Evolutionary conservation across 2,797 vertebrate genomes (phyloP).

Genomic region (Gephyroberyx darwinii): DNA sequence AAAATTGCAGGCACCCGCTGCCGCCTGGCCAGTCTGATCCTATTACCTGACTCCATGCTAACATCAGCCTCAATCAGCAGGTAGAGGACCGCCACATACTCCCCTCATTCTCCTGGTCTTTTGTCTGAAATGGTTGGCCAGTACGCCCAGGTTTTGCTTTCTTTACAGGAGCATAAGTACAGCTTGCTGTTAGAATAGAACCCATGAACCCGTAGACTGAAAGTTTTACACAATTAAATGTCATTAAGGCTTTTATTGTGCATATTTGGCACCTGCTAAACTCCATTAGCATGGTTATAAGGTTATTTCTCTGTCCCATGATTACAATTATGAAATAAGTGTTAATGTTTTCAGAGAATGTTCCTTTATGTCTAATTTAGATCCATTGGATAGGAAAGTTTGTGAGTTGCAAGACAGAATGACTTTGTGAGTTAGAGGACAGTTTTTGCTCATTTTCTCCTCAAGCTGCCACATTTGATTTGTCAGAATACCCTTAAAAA

Average conservation of each 20-base stretch:
- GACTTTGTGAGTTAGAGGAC: slow-evolving; percentile 50
- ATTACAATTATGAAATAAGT: background rate
- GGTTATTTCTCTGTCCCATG: background rate
- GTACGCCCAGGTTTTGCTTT: slow-evolving; percentile 29
- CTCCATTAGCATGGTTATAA: too few relatives aligned
- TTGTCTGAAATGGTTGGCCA: slow-evolving; percentile 39
- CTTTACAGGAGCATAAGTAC: slow-evolving; percentile 17
- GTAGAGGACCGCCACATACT: slow-evolving; percentile 52
- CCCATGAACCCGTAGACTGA: background rate
- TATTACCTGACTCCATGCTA: slow-evolving; percentile 75
- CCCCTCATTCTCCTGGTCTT: slow-evolving; percentile 40
- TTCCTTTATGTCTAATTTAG: slow-evolving; percentile 21
- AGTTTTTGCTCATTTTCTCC: slow-evolving; percentile 53
- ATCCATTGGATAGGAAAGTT: slow-evolving; percentile 35
- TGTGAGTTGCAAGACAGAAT: slow-evolving; percentile 22
- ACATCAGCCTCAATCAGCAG: slow-evolving; percentile 76
- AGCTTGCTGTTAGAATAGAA: slow-evolving; percentile 29
- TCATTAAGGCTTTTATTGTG: slow-evolving; percentile 18
- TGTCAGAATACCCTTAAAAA: slow-evolving; percentile 45
- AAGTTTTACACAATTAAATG: slow-evolving; percentile 21
- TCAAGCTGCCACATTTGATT: slow-evolving; percentile 65
- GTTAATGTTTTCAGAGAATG: slow-evolving; percentile 5
- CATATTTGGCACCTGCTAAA: background rate
- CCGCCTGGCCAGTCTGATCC: slow-evolving; percentile 75
- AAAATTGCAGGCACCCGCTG: slow-evolving; percentile 72